Evolutionary conservation across 2,888 invertebrate species (phyloP).

Genomic region (Sesia apiformis): DNA sequence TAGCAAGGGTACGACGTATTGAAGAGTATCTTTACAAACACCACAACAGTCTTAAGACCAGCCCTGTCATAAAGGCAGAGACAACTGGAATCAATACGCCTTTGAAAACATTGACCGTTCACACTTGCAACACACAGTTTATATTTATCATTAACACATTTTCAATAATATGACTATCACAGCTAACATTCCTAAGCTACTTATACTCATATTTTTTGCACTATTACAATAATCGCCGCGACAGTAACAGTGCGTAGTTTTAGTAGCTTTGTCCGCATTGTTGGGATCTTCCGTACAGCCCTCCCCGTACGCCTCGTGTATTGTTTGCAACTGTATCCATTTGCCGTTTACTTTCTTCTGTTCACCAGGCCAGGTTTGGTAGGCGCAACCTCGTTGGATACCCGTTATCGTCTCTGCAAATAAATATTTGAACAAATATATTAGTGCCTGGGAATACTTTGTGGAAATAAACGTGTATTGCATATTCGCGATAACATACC

Average conservation of each 20-base stretch:
- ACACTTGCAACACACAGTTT: too few relatives aligned
- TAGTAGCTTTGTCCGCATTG: constrained; percentile 67
- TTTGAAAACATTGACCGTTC: too few relatives aligned
- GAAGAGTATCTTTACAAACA: too few relatives aligned
- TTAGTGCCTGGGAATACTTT: too few relatives aligned
- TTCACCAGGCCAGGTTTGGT: constrained; percentile 77
- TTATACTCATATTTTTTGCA: constrained; percentile 17
- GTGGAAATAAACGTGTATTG: too few relatives aligned
- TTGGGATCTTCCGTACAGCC: constrained; percentile 77
- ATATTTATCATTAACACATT: neutral
- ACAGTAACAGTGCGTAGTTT: constrained; percentile 82
- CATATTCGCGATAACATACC: too few relatives aligned
- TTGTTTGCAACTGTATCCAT: constrained; percentile 76
- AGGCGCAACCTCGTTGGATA: constrained; percentile 78
- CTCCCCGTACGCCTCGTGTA: constrained; percentile 81
- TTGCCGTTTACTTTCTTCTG: constrained; percentile 65
- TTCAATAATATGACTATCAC: neutral
- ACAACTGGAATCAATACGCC: too few relatives aligned
- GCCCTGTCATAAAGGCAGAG: too few relatives aligned
- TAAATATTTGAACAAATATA: neutral
- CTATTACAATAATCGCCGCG: constrained; percentile 81
- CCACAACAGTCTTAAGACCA: too few relatives aligned
- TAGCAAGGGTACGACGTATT: too few relatives aligned
- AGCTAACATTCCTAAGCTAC: neutral
- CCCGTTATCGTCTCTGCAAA: constrained; percentile 35